Percentiles rank a stretch among this genome's conserved stretches.
phyloP scores from a whole-genome alignment of 2,797 vertebrate genomes.

The Mergus octosetaceus region DNA sequence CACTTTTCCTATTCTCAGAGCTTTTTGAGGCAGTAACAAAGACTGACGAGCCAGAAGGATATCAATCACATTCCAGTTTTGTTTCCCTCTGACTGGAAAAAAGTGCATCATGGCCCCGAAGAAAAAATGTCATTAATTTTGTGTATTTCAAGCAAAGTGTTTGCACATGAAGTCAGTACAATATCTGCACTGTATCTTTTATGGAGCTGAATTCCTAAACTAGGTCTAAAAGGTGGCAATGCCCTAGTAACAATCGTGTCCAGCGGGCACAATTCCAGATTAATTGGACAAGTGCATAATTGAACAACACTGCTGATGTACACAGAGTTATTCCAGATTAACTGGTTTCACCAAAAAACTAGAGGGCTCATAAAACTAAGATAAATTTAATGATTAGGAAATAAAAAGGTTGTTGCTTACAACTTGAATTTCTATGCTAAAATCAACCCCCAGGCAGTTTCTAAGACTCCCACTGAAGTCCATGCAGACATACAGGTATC shows the following conservation, averaged over 20 bases:
- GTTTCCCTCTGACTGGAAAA: background rate
- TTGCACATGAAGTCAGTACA: background rate
- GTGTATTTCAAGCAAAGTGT: background rate
- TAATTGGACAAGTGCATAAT: background rate
- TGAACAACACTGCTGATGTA: background rate
- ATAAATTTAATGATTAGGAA: background rate
- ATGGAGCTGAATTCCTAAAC: background rate
- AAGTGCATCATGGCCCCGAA: background rate
- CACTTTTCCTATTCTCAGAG: background rate
- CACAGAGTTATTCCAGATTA: background rate
- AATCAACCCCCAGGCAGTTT: background rate
- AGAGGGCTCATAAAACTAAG: background rate
- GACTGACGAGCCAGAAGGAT: background rate
- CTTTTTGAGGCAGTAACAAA: slow-evolving; percentile 23
- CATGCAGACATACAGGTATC: background rate
- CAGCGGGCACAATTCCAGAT: background rate
- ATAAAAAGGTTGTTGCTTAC: background rate
- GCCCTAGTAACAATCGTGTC: background rate
- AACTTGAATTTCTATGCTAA: background rate
- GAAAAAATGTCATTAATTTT: slow-evolving; percentile 3
- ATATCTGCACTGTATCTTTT: slow-evolving; percentile 11
- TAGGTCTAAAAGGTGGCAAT: background rate
- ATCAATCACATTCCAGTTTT: slow-evolving; percentile 11
- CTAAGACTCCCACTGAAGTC: background rate
- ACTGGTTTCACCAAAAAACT: background rate